A percentile compares a stretch with the other conserved stretches of the same genome.
Conservation (phyloP, 2,888 invertebrate species). For the Lochmaea crataegi region DNA sequence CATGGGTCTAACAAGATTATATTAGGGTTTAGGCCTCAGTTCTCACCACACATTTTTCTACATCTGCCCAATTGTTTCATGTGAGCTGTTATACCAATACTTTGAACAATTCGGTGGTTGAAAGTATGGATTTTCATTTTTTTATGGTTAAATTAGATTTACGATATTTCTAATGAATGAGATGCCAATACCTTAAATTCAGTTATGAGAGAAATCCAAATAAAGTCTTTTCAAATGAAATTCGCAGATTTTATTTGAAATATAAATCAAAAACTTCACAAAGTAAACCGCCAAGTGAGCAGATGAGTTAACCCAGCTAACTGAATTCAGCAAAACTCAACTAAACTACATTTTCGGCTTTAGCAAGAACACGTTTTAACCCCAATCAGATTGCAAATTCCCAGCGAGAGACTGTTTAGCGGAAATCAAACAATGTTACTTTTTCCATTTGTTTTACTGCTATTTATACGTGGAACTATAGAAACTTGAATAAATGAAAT, state of each 20-base stretch:
- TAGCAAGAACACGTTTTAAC: background rate
- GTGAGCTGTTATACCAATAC: no score
- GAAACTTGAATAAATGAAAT: no score
- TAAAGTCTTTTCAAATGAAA: background rate
- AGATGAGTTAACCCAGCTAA: background rate
- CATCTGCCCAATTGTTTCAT: no score
- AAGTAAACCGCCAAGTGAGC: background rate
- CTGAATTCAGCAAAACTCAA: background rate
- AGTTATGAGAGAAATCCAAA: background rate
- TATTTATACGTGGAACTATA: no score
- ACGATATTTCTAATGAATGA: background rate
- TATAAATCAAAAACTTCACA: constrained; percentile 4
- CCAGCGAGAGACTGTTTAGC: background rate
- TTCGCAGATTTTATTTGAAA: background rate
- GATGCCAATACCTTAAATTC: background rate
- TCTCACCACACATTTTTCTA: no score
- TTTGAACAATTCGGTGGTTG: no score
- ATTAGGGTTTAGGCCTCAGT: no score
- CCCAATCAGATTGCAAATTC: background rate
- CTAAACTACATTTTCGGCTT: background rate
- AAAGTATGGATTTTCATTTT: background rate
- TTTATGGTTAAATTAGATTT: background rate
- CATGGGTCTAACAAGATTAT: no score
- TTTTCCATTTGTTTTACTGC: background rate
- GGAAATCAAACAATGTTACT: background rate